Percentiles rank a stretch among this genome's conserved stretches.
Conservation (phyloP, 2,797 vertebrate genomes). For the Rhinichthys osculus region DNA sequence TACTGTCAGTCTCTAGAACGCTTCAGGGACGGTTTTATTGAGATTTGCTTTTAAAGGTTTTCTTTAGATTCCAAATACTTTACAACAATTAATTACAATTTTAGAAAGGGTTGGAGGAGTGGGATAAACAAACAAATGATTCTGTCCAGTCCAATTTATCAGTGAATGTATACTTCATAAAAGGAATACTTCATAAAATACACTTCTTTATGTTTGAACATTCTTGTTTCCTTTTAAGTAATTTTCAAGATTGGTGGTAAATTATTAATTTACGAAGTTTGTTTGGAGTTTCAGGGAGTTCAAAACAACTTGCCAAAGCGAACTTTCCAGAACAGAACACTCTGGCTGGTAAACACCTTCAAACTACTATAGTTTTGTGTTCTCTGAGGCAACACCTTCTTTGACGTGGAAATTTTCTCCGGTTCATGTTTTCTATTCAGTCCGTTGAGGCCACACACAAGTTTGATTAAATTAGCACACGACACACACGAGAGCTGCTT, state of each 20-base stretch:
- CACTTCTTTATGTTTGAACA: not conserved
- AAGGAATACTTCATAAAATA: not conserved
- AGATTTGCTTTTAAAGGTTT: slow-evolving; percentile 17
- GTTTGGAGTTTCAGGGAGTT: not conserved
- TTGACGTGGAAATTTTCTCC: not conserved
- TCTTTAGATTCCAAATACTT: not conserved
- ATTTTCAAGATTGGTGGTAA: not conserved
- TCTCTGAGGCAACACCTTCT: too few species aligned
- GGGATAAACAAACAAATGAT: slow-evolving; percentile 19
- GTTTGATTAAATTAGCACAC: too few species aligned
- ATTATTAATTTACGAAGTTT: not conserved
- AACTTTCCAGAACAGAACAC: not conserved
- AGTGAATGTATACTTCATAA: not conserved
- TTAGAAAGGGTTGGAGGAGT: not conserved
- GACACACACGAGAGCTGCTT: too few species aligned
- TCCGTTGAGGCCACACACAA: not conserved
- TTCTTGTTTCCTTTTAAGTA: not conserved
- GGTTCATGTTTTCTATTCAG: not conserved
- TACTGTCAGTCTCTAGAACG: slow-evolving; percentile 67
- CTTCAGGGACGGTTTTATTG: slow-evolving; percentile 12
- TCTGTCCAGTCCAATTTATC: slow-evolving; percentile 6
- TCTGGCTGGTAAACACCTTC: too few species aligned
- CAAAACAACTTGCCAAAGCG: not conserved
- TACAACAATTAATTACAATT: not conserved
- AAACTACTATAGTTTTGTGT: too few species aligned